Conservation (phyloP, 2,113 vertebrate species). For the Nansenia antarctica region DNA sequence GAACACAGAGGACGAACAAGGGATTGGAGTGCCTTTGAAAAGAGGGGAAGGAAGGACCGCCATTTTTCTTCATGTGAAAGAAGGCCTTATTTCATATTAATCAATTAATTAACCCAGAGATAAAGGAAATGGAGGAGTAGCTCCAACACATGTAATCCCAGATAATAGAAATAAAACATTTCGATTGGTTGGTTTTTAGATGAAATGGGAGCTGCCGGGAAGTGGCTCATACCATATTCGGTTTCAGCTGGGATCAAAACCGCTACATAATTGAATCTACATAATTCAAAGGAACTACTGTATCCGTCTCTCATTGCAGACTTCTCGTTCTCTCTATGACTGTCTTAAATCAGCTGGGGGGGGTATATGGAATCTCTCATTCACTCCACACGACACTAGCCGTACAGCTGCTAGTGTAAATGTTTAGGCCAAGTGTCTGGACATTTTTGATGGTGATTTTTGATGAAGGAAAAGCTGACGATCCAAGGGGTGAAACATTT, state of each 20-base stretch:
- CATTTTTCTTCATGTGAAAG: not conserved
- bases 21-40: not conserved
- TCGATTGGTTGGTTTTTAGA: not conserved
- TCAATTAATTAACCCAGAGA: constrained; percentile 4
- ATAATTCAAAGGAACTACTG: constrained; percentile 3
- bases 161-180: constrained; percentile 5
- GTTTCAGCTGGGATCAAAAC: constrained; percentile 1
- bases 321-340: not conserved
- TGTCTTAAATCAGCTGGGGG: not conserved
- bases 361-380: not conserved
- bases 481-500: not conserved
- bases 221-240: constrained; percentile 10
- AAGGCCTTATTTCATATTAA: not conserved
- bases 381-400: not conserved
- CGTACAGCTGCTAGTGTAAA: not conserved
- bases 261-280: not conserved
- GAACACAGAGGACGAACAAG: constrained; percentile 30
- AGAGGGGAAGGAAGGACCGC: not conserved
- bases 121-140: not conserved
- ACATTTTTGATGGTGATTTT: not conserved
- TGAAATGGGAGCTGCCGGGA: not conserved
- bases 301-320: not conserved
- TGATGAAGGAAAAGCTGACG: not conserved
- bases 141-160: not conserved
- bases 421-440: not conserved